Conservation (phyloP, 2,797 vertebrate genomes). For the Todus mexicanus region DNA sequence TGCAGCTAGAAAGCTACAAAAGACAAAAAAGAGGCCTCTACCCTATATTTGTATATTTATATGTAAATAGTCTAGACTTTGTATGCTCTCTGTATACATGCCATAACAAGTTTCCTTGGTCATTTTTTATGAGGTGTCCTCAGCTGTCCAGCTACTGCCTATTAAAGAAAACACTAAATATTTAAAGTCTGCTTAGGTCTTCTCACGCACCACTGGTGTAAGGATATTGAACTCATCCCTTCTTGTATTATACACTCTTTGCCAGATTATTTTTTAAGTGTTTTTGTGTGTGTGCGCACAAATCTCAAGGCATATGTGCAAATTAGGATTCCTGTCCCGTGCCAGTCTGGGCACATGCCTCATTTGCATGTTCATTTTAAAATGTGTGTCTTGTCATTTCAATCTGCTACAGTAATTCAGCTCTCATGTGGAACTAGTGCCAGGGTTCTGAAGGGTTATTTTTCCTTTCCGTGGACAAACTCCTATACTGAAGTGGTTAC, state of each 20-base stretch:
- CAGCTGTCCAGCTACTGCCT: neutral
- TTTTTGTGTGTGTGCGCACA: neutral
- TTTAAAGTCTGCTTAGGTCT: neutral
- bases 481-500: neutral
- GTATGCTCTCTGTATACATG: neutral
- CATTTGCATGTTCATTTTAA: neutral
- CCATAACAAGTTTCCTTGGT: neutral
- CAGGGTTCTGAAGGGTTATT: conserved; percentile 30
- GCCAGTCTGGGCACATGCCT: neutral
- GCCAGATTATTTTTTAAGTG: neutral
- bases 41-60: neutral
- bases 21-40: neutral
- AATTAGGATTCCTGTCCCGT: neutral
- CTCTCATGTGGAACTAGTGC: neutral
- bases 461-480: conserved; percentile 20
- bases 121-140: neutral
- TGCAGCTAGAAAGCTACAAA: neutral
- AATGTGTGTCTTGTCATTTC: conserved; percentile 10
- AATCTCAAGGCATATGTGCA: neutral
- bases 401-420: conserved; percentile 36
- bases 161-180: neutral
- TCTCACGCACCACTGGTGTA: neutral
- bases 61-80: neutral
- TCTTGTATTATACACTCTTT: neutral
- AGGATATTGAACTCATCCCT: neutral